These are phyloP conservation scores for Alosa alosa DNA, from an alignment of 2,113 vertebrate genomes.

Conservation along the genomic window DNA sequence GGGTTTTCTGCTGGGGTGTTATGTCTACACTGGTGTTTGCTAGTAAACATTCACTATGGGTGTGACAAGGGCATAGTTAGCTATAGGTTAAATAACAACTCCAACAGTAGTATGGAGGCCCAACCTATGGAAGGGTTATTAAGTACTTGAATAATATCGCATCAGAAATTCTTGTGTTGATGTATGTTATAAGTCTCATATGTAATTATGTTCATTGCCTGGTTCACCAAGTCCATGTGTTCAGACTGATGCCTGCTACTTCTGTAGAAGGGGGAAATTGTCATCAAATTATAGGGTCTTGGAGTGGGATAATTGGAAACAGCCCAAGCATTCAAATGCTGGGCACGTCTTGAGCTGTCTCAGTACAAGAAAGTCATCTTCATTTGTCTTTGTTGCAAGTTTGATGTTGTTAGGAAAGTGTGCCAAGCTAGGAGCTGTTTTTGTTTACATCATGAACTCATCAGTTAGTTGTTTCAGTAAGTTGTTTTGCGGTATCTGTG, in stretches of 20 bases:
- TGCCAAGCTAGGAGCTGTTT: background rate
- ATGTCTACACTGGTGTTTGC: constrained; percentile 15
- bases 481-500: background rate
- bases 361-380: background rate
- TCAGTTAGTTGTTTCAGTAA: background rate
- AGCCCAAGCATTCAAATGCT: background rate
- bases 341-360: background rate
- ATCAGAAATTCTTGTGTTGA: background rate
- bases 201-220: background rate
- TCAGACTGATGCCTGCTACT: background rate
- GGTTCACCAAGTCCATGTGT: background rate
- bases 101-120: background rate
- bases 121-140: background rate
- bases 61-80: background rate
- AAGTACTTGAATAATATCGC: constrained; percentile 12
- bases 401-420: background rate
- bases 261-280: background rate
- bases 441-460: background rate
- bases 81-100: background rate
- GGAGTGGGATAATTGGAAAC: background rate
- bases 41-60: constrained; percentile 4
- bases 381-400: background rate
- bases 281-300: background rate
- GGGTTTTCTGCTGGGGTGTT: background rate
- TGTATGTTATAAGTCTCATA: background rate